Conservation (phyloP, 2,888 invertebrate species). For the Drosophila leonis region DNA sequence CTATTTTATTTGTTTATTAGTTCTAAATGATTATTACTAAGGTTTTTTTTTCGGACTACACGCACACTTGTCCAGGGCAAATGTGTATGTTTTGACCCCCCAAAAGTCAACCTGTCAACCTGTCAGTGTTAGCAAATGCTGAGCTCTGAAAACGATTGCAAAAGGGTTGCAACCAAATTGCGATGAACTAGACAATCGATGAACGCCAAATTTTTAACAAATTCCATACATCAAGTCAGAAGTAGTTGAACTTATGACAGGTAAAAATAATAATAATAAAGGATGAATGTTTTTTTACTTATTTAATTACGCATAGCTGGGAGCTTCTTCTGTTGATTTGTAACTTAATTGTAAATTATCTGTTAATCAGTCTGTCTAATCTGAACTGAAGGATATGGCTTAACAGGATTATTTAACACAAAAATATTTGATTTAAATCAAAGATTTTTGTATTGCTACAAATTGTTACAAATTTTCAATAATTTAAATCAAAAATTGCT, state of each 20-base stretch:
- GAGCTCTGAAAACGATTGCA: not conserved
- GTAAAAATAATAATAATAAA: no score
- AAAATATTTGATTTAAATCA: not conserved
- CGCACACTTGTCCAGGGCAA: conserved; percentile 22
- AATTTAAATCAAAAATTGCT: not conserved
- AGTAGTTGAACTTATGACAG: no score
- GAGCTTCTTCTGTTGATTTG: no score
- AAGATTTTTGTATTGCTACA: no score
- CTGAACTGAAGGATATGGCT: no score
- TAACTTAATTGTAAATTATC: no score
- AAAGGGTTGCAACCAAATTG: conserved; percentile 1
- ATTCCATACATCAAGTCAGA: no score
- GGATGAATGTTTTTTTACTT: no score
- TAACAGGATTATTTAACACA: not conserved
- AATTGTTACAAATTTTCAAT: not conserved
- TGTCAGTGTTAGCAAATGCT: conserved; percentile 24
- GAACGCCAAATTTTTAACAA: not conserved
- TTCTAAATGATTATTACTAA: conserved; percentile 2
- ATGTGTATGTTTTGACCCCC: conserved; percentile 15
- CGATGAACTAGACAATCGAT: conserved; percentile 16
- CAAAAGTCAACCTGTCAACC: conserved; percentile 32
- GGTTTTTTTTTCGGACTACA: conserved; percentile 4
- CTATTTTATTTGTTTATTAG: not conserved
- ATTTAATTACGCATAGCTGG: no score
- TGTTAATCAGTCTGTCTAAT: no score